phyloP scores from a whole-genome alignment of 1,140 invertebrate genomes.

The Lordiphosa mommai region DNA sequence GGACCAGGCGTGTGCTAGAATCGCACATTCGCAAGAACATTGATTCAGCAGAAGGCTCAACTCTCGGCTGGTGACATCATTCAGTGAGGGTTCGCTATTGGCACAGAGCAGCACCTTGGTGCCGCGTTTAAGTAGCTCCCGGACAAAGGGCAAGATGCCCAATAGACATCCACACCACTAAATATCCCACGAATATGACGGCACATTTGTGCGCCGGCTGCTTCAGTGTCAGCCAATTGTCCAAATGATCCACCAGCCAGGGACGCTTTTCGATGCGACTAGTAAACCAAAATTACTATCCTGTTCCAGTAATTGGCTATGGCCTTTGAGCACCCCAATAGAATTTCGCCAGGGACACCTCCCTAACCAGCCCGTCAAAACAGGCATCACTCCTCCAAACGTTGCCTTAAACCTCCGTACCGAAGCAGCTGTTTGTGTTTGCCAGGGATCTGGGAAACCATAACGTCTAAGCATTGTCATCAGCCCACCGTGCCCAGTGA shows the following conservation, averaged over 20 bases:
- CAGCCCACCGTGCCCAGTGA: constrained; percentile 87
- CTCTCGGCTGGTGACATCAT: constrained; percentile 96
- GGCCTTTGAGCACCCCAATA: constrained; percentile 97
- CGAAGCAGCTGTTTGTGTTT: constrained; percentile 85
- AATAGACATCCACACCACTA: constrained; percentile 96
- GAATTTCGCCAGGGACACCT: constrained; percentile 91
- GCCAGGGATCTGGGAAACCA: constrained; percentile 96
- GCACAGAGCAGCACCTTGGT: constrained; percentile 95
- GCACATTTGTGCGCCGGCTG: constrained; percentile 89
- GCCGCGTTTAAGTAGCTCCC: constrained; percentile 90
- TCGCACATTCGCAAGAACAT: constrained; percentile 85
- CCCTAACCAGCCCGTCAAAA: constrained; percentile 82
- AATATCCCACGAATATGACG: constrained; percentile 97
- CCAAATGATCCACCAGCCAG: constrained; percentile 94
- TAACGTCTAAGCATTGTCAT: constrained; percentile 93
- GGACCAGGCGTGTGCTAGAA: constrained; percentile 86
- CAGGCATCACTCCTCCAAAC: constrained; percentile 82
- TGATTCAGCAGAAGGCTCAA: constrained; percentile 87
- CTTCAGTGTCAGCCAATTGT: constrained; percentile 88
- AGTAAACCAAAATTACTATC: constrained; percentile 87
- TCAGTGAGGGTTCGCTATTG: constrained; percentile 95
- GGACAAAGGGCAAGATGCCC: constrained; percentile 93
- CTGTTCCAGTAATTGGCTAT: constrained; percentile 91
- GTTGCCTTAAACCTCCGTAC: no score
- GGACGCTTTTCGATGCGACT: constrained; percentile 88